Base-by-base conservation (phyloP, 2,797 vertebrate genomes). In the Tamandua tetradactyla region DNA sequence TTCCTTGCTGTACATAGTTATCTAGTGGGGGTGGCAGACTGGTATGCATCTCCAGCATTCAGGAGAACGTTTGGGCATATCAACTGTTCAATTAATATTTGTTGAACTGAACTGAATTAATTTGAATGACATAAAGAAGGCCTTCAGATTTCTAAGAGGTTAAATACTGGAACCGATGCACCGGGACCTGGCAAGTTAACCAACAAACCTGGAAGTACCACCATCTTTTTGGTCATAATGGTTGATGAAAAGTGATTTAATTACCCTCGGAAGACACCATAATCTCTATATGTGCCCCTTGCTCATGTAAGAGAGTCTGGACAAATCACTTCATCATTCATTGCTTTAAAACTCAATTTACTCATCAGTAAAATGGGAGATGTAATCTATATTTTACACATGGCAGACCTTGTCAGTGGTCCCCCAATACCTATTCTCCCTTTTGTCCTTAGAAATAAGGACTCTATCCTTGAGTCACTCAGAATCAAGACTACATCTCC, bases 71-170 rank as follows among this genome's bases (percentile, higher is more conserved):
- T 72, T 72, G 44, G 55, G 32, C 76, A 74, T 49, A 71, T 89
- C 69, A 69, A 13, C 9, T 89, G 64, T 79, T 94, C 42, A 8
- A 32, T 68, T 61, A 68, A 61, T 75, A 22, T 80, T 82, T 86
- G 40, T n/a, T 69, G n/a, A 92, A 79, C 47, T 80, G 22, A 37
- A 85, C n/a, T 35, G 37, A 40, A 62, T 71, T 35, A 76, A 89
- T 68, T 93, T 95, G 61, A 95, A 92, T 62, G 57, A 47, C 35
- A 64, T 74, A 87, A 79, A 37, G 4, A 66, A 85, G 30, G 44
- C 40, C 35, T 89, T 68, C 49, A 79, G 12, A 83, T 92, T 92
- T 83, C 92, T 82, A 92, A 74, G 42, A 59, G n/a, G 27, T 44
- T 37, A 42, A 30, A 76, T 80, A 64, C n/a, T 90, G 25, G 89